A percentile compares a stretch with the other conserved stretches of the same genome.
Conservation (phyloP, 2,888 invertebrate genomes). For the Drosophila mettleri region DNA sequence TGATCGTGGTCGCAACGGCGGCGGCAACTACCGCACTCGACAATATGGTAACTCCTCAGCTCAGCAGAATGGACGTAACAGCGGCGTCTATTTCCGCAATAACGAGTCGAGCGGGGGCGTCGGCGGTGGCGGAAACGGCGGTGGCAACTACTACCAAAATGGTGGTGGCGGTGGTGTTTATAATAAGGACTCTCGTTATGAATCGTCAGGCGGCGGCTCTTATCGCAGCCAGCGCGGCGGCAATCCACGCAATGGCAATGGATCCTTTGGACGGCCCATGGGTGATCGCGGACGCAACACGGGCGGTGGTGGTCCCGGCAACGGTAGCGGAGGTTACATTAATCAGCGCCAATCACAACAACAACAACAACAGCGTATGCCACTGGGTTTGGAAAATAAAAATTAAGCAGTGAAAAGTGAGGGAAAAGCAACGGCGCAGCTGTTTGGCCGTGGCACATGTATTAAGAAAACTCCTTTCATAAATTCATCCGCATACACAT, state of each 20-base stretch:
- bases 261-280: slow-evolving; percentile 76
- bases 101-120: slow-evolving; percentile 77
- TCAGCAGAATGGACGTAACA: slow-evolving; percentile 76
- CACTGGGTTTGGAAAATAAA: slow-evolving; percentile 77
- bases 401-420: slow-evolving; percentile 59
- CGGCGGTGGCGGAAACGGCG: slow-evolving; percentile 46
- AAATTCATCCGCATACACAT: too few relatives aligned
- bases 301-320: slow-evolving; percentile 61
- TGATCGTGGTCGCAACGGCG: slow-evolving; percentile 72
- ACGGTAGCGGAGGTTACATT: slow-evolving; percentile 73
- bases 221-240: slow-evolving; percentile 81
- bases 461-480: slow-evolving; percentile 51
- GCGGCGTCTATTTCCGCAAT: slow-evolving; percentile 83
- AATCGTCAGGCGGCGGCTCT: slow-evolving; percentile 68
- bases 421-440: slow-evolving; percentile 34
- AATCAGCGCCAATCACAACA: slow-evolving; percentile 73
- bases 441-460: slow-evolving; percentile 57
- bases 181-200: slow-evolving; percentile 77
- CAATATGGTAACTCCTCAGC: slow-evolving; percentile 77
- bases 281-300: slow-evolving; percentile 70
- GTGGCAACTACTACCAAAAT: slow-evolving; percentile 71
- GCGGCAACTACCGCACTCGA: slow-evolving; percentile 70
- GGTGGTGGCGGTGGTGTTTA: slow-evolving; percentile 70
- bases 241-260: slow-evolving; percentile 74
- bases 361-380: slow-evolving; percentile 72